Evolutionary conservation across 2,113 vertebrate species (phyloP).

Genomic region (Quiscalus mexicanus): DNA sequence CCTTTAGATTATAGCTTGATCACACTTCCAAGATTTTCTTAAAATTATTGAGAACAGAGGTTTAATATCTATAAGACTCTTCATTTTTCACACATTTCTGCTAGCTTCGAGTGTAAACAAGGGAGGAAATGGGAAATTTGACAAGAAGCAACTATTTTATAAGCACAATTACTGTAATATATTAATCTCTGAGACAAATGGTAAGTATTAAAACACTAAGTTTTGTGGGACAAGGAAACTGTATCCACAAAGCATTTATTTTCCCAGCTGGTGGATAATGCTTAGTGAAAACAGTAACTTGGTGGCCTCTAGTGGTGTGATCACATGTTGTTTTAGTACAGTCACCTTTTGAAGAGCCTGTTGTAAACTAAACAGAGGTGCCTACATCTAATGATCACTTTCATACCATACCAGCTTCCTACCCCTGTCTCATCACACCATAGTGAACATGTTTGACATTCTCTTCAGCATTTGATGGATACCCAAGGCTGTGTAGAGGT

Average conservation of each 20-base stretch:
- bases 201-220: neutral
- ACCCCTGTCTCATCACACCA: neutral
- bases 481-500: neutral
- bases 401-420: neutral
- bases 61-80: neutral
- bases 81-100: neutral
- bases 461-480: neutral
- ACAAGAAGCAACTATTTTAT: neutral
- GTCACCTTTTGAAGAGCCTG: neutral
- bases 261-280: neutral
- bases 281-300: neutral
- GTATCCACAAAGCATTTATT: neutral
- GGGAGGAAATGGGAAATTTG: neutral
- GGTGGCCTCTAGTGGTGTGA: constrained; percentile 44
- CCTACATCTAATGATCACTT: neutral
- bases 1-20: neutral
- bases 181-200: neutral
- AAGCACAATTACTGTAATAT: neutral
- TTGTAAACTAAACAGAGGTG: neutral
- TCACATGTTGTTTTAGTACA: neutral
- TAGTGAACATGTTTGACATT: neutral
- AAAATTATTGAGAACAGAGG: neutral
- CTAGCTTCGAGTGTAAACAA: neutral
- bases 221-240: neutral
- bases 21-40: neutral